Base-by-base conservation (phyloP, 2,888 invertebrate genomes). In the Sympetrum striolatum region DNA sequence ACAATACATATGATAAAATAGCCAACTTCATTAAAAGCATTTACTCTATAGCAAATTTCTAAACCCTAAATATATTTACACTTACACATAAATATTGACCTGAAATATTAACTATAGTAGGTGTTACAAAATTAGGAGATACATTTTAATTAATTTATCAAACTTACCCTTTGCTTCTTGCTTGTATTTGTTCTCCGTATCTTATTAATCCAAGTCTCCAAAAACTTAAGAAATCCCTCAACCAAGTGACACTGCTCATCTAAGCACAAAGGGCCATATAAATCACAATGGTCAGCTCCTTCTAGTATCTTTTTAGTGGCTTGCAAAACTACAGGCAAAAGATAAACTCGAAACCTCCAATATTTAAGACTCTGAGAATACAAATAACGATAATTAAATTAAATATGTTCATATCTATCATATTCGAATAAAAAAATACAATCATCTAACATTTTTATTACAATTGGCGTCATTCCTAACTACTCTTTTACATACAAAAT, bases 341-440 rank as follows among this genome's bases (percentile, higher is more conserved):
- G 94, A 92, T 98, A 97, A 92, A 99, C 97, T 81, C 99, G 96
- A 93, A 98, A 98, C 91, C 99, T 96, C 98, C 98, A 98, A 93
- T 97, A 98, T 93, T 98, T 98, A 44, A 97, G 94, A 18, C 96
- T 95, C 97, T 98, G 93, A 73, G 94, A 81, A 91, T 90, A 90
- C 44, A 60, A 79, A 31, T n/a, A 14, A 35, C 3, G 25, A 39
- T 8, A 31, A 12, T 80, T 53, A 18, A 60, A 31, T 58, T 8
- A 90, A 15, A 90, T 90, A 60, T 81, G 81, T 80, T 58, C 73
- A 60, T 35, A 73, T 53, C 25, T 35, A 90, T n/a, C n/a, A 48
- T 22, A 90, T 81, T n/a, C 18, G 12, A 60, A 18, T 60, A 15
- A 60, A n/a, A n/a, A n/a, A n/a, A n/a, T n/a, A n/a, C n/a, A n/a